These are phyloP conservation scores for Macrosteles quadrilineatus DNA, from an alignment of 1,140 invertebrate species.

Conservation along the genomic window DNA sequence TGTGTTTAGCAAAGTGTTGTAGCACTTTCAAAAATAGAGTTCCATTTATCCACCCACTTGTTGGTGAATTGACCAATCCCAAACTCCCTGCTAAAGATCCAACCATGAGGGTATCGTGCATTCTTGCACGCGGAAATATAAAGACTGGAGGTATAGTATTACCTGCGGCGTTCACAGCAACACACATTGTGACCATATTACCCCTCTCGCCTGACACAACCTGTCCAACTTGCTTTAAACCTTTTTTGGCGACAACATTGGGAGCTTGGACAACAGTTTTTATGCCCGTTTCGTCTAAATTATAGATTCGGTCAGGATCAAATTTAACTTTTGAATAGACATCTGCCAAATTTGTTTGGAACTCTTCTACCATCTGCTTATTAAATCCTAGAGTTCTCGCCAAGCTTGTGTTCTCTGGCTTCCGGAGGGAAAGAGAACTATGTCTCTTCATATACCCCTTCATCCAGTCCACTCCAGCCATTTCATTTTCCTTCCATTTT, in stretches of 20 bases:
- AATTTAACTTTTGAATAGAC: conserved; percentile 44
- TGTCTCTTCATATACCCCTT: conserved; percentile 49
- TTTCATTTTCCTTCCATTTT: conserved; percentile 39
- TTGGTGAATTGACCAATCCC: conserved; percentile 19
- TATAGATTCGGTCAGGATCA: conserved; percentile 38
- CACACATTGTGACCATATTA: conserved; percentile 43
- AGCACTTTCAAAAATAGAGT: neutral
- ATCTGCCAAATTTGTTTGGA: conserved; percentile 43
- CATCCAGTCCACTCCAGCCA: conserved; percentile 51
- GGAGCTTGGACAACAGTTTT: conserved; percentile 45
- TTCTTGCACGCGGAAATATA: conserved; percentile 46
- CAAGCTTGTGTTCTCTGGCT: conserved; percentile 50
- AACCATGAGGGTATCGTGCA: conserved; percentile 36
- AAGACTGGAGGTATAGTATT: conserved; percentile 49
- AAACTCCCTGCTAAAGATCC: conserved; percentile 44
- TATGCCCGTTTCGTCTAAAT: conserved; percentile 50
- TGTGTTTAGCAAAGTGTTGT: neutral
- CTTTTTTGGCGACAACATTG: conserved; percentile 27
- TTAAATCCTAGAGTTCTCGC: conserved; percentile 48
- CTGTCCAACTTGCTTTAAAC: conserved; percentile 3
- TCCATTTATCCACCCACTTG: neutral
- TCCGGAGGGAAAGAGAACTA: conserved; percentile 47
- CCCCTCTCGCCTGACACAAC: conserved; percentile 36
- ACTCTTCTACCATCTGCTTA: conserved; percentile 43
- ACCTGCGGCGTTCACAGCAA: conserved; percentile 42